Evolutionary conservation across 2,113 vertebrate genomes (phyloP).

Genomic region (Odobenus rosmarus): DNA sequence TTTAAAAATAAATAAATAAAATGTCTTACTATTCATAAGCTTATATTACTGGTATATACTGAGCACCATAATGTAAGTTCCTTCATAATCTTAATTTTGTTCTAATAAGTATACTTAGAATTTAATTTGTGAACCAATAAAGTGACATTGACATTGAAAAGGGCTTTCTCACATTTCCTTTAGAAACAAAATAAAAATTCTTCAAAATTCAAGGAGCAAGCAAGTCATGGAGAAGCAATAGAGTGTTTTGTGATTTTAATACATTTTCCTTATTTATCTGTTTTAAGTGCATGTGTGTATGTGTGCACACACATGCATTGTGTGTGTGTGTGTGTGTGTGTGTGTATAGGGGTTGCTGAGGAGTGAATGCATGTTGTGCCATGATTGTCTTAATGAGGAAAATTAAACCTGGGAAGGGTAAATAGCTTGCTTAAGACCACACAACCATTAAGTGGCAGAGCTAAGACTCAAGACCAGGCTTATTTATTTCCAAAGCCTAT

Average conservation of each 20-base stretch:
- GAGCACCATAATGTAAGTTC: background rate
- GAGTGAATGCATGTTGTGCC: background rate
- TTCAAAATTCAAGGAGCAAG: background rate
- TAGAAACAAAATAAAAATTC: background rate
- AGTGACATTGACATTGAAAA: background rate
- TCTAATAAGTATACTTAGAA: conserved; percentile 1
- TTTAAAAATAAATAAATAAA: background rate
- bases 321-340: background rate
- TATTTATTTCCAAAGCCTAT: background rate
- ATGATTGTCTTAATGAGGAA: background rate
- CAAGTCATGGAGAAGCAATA: background rate
- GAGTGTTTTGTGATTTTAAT: background rate
- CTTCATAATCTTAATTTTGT: background rate
- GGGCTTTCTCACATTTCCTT: background rate
- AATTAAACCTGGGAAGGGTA: background rate
- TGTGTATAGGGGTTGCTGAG: background rate
- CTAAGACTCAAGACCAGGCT: background rate
- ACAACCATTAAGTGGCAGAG: background rate
- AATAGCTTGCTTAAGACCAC: background rate
- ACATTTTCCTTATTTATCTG: background rate
- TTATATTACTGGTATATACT: background rate
- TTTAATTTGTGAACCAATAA: conserved; percentile 47
- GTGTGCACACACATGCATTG: background rate
- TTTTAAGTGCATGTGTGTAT: background rate
- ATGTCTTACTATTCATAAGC: background rate